phyloP scores from a whole-genome alignment of 2,888 invertebrate genomes.

The Hirtodrosophila duncani region DNA sequence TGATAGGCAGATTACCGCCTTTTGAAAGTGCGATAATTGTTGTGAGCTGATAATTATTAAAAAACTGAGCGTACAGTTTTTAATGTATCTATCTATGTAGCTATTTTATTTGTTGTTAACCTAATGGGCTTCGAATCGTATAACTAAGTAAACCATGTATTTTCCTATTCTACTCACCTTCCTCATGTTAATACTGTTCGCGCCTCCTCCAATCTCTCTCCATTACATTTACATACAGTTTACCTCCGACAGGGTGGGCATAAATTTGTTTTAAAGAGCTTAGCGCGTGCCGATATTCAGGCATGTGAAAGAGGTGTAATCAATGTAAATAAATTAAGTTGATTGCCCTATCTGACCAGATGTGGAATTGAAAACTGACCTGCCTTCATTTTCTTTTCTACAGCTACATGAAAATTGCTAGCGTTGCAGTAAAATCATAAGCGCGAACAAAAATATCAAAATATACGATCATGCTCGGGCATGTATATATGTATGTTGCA shows the following conservation, averaged over 20 bases:
- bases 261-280: conserved; percentile 15
- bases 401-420: conserved; percentile 25
- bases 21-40: no score
- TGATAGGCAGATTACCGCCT: no score
- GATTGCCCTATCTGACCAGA: not conserved
- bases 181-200: no score
- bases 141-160: no score
- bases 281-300: conserved; percentile 46
- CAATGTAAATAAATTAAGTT: conserved; percentile 39
- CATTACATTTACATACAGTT: conserved; percentile 46
- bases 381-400: conserved; percentile 28
- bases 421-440: conserved; percentile 49
- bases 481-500: not conserved
- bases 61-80: no score
- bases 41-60: no score
- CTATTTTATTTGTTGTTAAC: no score
- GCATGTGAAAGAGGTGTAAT: conserved; percentile 29
- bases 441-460: conserved; percentile 40
- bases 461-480: conserved; percentile 1
- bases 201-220: no score
- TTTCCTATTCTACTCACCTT: no score
- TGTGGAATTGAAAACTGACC: conserved; percentile 39
- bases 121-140: no score
- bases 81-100: no score
- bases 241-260: conserved; percentile 8